Evolutionary conservation across 1,140 invertebrate species (phyloP).

Genomic region (Bombyx mandarina): DNA sequence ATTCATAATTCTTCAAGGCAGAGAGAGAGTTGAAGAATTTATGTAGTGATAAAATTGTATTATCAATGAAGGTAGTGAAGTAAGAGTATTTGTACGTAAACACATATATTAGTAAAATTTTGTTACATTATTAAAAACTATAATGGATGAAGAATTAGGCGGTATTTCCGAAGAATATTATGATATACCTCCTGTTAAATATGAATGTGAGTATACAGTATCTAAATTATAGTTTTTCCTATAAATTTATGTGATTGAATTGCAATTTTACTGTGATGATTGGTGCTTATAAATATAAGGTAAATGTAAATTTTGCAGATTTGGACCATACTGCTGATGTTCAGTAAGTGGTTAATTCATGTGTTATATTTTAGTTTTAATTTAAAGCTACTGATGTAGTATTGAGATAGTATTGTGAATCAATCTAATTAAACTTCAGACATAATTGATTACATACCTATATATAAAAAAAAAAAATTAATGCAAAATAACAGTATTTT

Average conservation of each 20-base stretch:
- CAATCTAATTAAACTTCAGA: no score
- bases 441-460: no score
- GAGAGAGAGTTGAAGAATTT: no score
- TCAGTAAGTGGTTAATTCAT: slow-evolving; percentile 79
- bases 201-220: slow-evolving; percentile 77
- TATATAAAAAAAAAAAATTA: no score
- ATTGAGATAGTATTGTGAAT: no score
- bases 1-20: no score
- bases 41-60: no score
- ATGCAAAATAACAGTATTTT: no score
- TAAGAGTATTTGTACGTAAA: no score
- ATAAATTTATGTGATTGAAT: background rate
- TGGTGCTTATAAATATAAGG: background rate
- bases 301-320: slow-evolving; percentile 76
- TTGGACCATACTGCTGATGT: slow-evolving; percentile 98
- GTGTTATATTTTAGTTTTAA: background rate
- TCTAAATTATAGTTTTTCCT: background rate
- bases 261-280: background rate
- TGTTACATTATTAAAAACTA: no score
- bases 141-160: slow-evolving; percentile 62
- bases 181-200: slow-evolving; percentile 73
- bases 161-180: slow-evolving; percentile 72
- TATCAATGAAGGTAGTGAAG: no score
- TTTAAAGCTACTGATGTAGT: background rate
- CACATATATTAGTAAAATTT: no score